Base-by-base conservation (phyloP, 2,797 vertebrate species). In the Octomys mimax region DNA sequence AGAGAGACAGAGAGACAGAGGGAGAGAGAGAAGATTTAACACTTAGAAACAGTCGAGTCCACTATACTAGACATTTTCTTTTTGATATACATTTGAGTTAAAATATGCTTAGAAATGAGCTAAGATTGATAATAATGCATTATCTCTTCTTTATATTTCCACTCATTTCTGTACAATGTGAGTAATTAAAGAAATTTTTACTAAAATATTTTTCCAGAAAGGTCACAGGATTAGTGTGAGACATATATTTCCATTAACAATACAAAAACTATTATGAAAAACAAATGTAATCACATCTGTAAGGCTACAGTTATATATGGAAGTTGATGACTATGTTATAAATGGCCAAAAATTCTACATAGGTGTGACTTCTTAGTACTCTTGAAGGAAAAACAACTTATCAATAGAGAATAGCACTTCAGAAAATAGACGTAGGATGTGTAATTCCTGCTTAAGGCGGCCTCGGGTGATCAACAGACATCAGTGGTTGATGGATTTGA, bases 311-410 rank as follows among this genome's bases (percentile, higher is more conserved):
- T 75, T 89, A 59, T 70, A 66, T 62, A 16, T 24, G n/a, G 36
- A 21, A 49, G 71, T 62, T 77, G n/a, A 83, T 42, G 26, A 39
- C 28, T 92, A 13, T 7, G 16, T 1, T 36, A 8, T 24, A 21
- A 85, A 91, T 28, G 8, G 5, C 49, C 84, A 70, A 89, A 33
- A 81, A 87, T 87, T 22, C 75, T 68, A 28, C 1, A 21, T 39
- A 24, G 1, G 1, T 31, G 8, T 89, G 54, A 81, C 59, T 64
- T 79, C 87, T 49, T 33, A 84, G 36, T 28, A 64, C 36, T 57
- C 68, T 87, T 81, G 31, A 93, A 94, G 21, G 54, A 94, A 52
- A 91, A 87, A 83, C 31, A 81, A 86, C 68, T 52, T 95, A 42
- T 46, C 54, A 57, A 2, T 75, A 49, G 9, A 89, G 84, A 46